Evolutionary conservation across 2,797 vertebrate genomes (phyloP).

Genomic region (Catharus ustulatus): DNA sequence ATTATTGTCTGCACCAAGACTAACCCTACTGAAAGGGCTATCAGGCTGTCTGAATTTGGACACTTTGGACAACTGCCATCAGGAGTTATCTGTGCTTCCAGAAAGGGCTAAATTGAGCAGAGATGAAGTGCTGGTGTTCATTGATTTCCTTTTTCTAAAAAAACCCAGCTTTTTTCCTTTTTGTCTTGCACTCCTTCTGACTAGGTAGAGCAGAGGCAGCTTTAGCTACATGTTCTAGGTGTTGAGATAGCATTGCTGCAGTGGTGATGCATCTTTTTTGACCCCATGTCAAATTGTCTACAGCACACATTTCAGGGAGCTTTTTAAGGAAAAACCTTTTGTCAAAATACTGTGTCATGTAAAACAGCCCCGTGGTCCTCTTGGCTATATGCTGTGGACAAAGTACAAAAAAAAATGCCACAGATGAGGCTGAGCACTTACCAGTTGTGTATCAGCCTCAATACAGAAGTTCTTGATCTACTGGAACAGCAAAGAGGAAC

Average conservation of each 20-base stretch:
- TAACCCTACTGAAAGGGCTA: constrained; percentile 66
- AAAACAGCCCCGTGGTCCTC: neutral
- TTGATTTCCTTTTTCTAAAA: constrained; percentile 8
- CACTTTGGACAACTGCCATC: constrained; percentile 47
- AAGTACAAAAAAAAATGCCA: neutral
- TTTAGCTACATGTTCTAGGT: neutral
- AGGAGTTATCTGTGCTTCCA: constrained; percentile 64
- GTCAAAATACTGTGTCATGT: neutral
- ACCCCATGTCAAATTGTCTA: neutral
- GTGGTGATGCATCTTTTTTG: neutral
- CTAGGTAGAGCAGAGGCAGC: neutral
- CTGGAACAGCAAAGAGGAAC: neutral
- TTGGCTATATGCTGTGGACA: neutral
- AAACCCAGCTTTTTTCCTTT: neutral
- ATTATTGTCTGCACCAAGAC: constrained; percentile 51
- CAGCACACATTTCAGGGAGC: neutral
- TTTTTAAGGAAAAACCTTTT: neutral
- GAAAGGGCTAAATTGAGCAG: constrained; percentile 65
- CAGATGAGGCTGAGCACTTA: neutral
- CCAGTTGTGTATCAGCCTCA: neutral
- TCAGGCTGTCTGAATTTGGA: constrained; percentile 63
- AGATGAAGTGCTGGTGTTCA: constrained; percentile 57
- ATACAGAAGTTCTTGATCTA: neutral
- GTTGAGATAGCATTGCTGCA: neutral
- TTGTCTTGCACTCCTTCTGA: neutral